Percentiles rank a stretch among this genome's conserved stretches.
These are phyloP conservation scores for Sterrhoptilus dennistouni DNA, from an alignment of 2,113 vertebrate species.

Conservation along the genomic window DNA sequence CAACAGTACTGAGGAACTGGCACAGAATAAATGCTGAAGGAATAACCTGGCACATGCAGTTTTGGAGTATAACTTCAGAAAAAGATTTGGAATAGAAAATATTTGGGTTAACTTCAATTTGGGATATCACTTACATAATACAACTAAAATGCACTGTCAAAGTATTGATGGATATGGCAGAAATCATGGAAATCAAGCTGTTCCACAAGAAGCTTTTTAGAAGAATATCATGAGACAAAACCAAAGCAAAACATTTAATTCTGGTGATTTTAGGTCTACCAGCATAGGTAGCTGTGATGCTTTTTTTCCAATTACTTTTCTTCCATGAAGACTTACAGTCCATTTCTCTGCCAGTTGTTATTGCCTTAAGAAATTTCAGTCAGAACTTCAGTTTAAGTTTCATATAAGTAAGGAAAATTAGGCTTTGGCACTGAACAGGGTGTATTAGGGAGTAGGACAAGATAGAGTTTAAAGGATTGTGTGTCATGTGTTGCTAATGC, in stretches of 20 bases:
- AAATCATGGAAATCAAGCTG: not conserved
- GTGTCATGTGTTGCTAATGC: not conserved
- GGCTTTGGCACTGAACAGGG: not conserved
- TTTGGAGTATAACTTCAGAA: not conserved
- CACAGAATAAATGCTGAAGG: not conserved
- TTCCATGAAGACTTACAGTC: not conserved
- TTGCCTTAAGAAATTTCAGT: not conserved
- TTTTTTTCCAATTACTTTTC: not conserved
- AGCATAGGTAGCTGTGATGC: not conserved
- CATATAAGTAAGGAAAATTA: not conserved
- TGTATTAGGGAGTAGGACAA: accelerated
- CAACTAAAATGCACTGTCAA: not conserved
- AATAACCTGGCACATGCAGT: not conserved
- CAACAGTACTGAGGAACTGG: not conserved
- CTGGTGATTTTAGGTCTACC: not conserved
- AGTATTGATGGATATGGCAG: not conserved
- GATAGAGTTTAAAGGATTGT: not conserved
- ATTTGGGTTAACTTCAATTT: not conserved
- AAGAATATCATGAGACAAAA: not conserved
- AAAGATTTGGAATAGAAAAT: not conserved
- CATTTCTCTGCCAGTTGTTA: not conserved
- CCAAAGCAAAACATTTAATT: not conserved
- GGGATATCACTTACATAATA: not conserved
- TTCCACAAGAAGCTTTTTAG: not conserved
- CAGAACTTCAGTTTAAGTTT: not conserved